Evolutionary conservation across 2,888 invertebrate species (phyloP), one percentile per base, ranked within the genome.

Genomic region (Phortica magna): DNA sequence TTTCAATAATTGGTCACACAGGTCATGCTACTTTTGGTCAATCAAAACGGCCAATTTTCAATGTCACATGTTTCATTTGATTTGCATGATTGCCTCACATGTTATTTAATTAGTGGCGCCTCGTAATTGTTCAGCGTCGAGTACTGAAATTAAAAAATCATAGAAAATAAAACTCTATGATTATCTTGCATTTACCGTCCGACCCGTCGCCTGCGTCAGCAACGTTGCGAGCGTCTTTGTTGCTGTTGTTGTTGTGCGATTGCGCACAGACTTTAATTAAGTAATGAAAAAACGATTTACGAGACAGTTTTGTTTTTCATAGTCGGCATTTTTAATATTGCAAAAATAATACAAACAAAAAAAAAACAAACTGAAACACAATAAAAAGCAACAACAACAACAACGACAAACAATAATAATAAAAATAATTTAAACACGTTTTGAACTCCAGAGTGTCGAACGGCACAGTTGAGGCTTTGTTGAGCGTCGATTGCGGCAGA

Each of bases 211-310:
- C n/a, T n/a, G n/a, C n/a, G n/a, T n/a, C n/a, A n/a, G n/a, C n/a
- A n/a, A n/a, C 31, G 31, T 31, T 31, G 31, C 5, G 31, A 31
- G 31, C 5, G n/a, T 31, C 5, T 2, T 31, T 31, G 31, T 31
- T 31, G 31, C 5, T 31, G 31, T 31, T 31, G 31, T 31, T 31
- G 48, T 48, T 48, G 14, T 48, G 48, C 48, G 48, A 48, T 48
- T 48, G 48, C 48, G 48, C 42, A 19, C 64, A 41, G 42, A 67
- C 14, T 42, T 67, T 42, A 67, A 67, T 67, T 67, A 67, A 67
- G 67, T 42, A 42, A 67, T 67, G 67, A 67, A 67, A 42, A 39
- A 67, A 67, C 67, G 41, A 67, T 67, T 67, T 67, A 67, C 39
- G 67, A 41, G 67, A 67, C 67, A 67, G 67, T 67, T 67, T 67